Evolutionary conservation across 2,797 vertebrate genomes (phyloP).

Genomic region (Rhabdophis nuchalis): DNA sequence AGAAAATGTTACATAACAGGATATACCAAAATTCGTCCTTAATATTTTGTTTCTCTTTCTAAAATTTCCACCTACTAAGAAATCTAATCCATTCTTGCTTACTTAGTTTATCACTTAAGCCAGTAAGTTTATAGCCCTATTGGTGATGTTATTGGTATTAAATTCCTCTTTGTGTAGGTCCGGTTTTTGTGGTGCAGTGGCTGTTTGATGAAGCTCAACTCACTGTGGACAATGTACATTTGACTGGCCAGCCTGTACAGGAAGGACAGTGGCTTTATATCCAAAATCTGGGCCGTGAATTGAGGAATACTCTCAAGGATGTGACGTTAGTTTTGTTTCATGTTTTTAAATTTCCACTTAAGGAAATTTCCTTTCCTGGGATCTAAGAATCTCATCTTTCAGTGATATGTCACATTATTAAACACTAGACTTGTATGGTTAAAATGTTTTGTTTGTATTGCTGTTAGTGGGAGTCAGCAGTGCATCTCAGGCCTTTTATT

Average conservation of each 20-base stretch:
- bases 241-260: conserved; percentile 93
- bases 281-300: conserved; percentile 89
- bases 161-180: conserved; percentile 71
- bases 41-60: not conserved
- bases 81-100: not conserved
- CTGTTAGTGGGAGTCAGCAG: not conserved
- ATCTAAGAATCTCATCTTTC: not conserved
- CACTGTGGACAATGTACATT: conserved; percentile 91
- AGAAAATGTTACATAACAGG: not conserved
- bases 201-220: conserved; percentile 96
- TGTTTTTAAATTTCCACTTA: not conserved
- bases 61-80: not conserved
- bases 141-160: not conserved
- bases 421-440: not conserved
- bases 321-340: conserved; percentile 80
- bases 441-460: not conserved
- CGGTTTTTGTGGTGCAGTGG: conserved; percentile 97
- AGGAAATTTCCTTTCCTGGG: not conserved
- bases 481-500: not conserved
- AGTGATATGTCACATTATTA: not conserved
- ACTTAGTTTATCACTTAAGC: not conserved
- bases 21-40: not conserved
- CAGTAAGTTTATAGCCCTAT: not conserved
- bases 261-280: conserved; percentile 97
- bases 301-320: conserved; percentile 90